Percentiles rank a stretch among this genome's conserved stretches.
Conservation (phyloP, 92 coral and sea anemone species). For the Plumapathes pennacea region DNA sequence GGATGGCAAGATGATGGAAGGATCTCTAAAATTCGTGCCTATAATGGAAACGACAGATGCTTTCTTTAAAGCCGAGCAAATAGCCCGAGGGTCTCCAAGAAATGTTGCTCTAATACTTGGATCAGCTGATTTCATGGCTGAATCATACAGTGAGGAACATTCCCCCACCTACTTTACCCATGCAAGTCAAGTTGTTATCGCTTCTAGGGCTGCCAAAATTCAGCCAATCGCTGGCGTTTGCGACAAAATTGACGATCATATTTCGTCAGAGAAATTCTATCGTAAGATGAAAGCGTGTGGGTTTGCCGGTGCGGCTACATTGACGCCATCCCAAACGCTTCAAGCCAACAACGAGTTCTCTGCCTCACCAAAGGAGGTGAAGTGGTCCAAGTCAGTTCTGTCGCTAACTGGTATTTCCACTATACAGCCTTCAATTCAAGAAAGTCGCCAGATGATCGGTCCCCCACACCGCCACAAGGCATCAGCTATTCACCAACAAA, state of each 20-base stretch:
- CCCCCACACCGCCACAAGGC: background rate
- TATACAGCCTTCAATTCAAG: background rate
- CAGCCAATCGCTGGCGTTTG: constrained; percentile 2
- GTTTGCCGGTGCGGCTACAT: background rate
- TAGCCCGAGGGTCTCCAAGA: constrained; percentile 2
- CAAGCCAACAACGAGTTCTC: constrained; percentile 9
- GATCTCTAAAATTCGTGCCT: background rate
- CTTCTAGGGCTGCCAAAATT: constrained; percentile 7
- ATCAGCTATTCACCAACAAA: background rate
- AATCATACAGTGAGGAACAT: background rate
- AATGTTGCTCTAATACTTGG: background rate
- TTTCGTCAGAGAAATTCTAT: constrained; percentile 9
- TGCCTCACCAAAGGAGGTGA: constrained; percentile 1
- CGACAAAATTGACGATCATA: constrained; percentile 11
- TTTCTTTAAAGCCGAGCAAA: constrained; percentile 2
- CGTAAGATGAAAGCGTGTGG: constrained; percentile 15
- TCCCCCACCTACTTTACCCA: constrained; percentile 8
- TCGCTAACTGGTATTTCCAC: background rate
- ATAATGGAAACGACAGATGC: constrained; percentile 3
- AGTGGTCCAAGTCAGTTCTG: constrained; percentile 2
- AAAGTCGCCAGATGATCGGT: constrained; percentile 3
- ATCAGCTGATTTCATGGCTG: constrained; percentile 4
- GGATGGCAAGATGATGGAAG: background rate
- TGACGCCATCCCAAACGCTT: constrained; percentile 2
- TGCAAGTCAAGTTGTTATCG: constrained; percentile 2